Evolutionary conservation across 2,888 invertebrate genomes (phyloP).

Genomic region (Pristionchus arcanus): DNA sequence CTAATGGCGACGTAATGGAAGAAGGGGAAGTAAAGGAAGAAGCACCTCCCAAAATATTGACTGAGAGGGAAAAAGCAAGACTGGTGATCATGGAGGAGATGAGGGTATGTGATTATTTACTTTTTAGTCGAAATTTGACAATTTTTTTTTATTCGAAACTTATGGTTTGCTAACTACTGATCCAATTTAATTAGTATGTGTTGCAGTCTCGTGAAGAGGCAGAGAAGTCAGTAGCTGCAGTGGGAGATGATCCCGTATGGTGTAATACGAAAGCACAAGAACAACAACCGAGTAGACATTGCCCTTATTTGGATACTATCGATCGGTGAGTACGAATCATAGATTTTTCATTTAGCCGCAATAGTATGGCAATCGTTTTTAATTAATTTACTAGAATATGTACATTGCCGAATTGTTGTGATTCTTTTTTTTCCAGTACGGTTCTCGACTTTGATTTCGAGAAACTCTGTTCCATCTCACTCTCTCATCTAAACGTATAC

Average conservation of each 20-base stretch:
- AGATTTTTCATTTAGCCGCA: neutral
- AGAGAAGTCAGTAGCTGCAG: conserved; percentile 15
- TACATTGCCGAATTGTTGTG: neutral
- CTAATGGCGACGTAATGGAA: conserved; percentile 34
- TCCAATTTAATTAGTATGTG: neutral
- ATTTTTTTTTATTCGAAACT: too few relatives aligned
- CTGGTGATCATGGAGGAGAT: conserved; percentile 59
- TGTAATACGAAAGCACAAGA: conserved; percentile 74
- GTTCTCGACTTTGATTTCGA: conserved; percentile 99
- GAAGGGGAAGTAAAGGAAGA: conserved; percentile 55
- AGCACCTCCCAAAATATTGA: conserved; percentile 61
- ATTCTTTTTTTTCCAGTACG: conserved; percentile 83
- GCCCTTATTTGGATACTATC: conserved; percentile 98
- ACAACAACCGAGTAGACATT: conserved; percentile 80
- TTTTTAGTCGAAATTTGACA: too few relatives aligned
- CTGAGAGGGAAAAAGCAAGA: conserved; percentile 64
- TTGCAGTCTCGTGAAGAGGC: neutral
- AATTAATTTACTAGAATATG: neutral
- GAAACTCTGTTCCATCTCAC: conserved; percentile 96
- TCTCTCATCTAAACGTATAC: conserved; percentile 98
- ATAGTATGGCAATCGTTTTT: neutral
- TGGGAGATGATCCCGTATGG: conserved; percentile 62
- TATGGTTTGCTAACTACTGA: too few relatives aligned
- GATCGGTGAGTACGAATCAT: conserved; percentile 84
- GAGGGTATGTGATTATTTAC: neutral